Conservation (phyloP, 2,113 vertebrate species). For the Grammomys dolichurus region DNA sequence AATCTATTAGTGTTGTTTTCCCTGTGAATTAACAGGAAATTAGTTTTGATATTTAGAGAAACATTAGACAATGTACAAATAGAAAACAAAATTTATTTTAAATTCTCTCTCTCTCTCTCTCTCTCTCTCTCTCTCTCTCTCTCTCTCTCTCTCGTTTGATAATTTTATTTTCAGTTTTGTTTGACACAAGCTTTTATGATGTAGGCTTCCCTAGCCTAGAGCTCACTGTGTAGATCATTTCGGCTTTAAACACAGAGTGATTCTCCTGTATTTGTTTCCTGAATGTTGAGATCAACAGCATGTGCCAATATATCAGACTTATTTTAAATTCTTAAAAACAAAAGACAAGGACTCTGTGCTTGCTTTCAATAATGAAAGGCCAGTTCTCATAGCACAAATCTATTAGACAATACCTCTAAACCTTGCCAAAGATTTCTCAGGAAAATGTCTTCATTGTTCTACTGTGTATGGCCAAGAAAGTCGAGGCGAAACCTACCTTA, state of each 20-base stretch:
- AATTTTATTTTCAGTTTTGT: not conserved
- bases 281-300: too few relatives aligned
- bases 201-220: not conserved
- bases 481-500: not conserved
- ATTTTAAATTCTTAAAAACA: slow-evolving; percentile 9
- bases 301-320: too few relatives aligned
- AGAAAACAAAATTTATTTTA: not conserved
- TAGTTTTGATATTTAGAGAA: not conserved
- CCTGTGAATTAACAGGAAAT: not conserved
- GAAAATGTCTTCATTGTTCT: not conserved
- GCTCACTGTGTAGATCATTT: not conserved
- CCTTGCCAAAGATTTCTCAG: not conserved
- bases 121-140: too few relatives aligned
- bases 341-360: not conserved
- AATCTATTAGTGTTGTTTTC: not conserved
- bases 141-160: not conserved
- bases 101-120: not conserved
- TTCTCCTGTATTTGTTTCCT: too few relatives aligned
- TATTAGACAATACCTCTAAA: not conserved
- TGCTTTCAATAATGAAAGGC: not conserved
- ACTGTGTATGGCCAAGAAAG: not conserved
- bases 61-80: not conserved
- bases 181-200: not conserved
- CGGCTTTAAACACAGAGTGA: not conserved
- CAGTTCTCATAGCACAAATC: not conserved